Conservation (phyloP, 2,888 invertebrate species). For the Anaspis maculata region DNA sequence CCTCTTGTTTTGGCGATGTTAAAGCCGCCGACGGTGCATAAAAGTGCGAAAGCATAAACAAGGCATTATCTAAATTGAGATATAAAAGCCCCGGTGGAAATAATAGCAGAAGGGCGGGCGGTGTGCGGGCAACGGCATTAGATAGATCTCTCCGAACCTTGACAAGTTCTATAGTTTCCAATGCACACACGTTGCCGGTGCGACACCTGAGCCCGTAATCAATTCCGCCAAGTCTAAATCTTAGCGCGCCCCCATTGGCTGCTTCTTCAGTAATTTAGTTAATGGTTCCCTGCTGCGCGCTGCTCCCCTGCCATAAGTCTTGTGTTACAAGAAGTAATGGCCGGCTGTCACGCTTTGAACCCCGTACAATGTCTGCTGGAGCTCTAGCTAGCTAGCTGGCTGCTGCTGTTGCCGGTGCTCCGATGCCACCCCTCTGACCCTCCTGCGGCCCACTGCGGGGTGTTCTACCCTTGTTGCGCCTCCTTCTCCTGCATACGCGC, state of each 20-base stretch:
- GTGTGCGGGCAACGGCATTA: slow-evolving; percentile 17
- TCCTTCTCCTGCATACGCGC: too few relatives aligned
- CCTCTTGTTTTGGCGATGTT: too few relatives aligned
- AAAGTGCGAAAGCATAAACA: slow-evolving; percentile 15
- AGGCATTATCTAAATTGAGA: slow-evolving; percentile 20
- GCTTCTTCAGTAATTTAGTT: slow-evolving; percentile 43
- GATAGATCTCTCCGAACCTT: slow-evolving; percentile 17
- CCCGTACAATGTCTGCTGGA: slow-evolving; percentile 32
- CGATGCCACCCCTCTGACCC: too few relatives aligned
- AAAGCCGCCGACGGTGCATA: slow-evolving; percentile 2
- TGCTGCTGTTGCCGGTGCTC: too few relatives aligned
- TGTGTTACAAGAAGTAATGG: slow-evolving; percentile 44
- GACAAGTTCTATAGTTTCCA: slow-evolving; percentile 22
- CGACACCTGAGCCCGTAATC: slow-evolving; percentile 42
- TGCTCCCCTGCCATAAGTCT: slow-evolving; percentile 40
- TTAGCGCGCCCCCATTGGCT: slow-evolving; percentile 38
- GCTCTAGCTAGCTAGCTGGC: too few relatives aligned
- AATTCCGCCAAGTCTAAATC: slow-evolving; percentile 40
- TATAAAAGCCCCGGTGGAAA: slow-evolving; percentile 13
- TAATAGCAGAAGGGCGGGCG: slow-evolving; percentile 1
- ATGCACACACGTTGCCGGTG: slow-evolving; percentile 25
- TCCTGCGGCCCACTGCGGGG: too few relatives aligned
- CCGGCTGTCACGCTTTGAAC: slow-evolving; percentile 42
- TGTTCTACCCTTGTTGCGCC: too few relatives aligned
- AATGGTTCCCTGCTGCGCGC: slow-evolving; percentile 43